A percentile compares a stretch with the other conserved stretches of the same genome.
Conservation (phyloP, 2,888 invertebrate species). For the Ellobium chinense region DNA sequence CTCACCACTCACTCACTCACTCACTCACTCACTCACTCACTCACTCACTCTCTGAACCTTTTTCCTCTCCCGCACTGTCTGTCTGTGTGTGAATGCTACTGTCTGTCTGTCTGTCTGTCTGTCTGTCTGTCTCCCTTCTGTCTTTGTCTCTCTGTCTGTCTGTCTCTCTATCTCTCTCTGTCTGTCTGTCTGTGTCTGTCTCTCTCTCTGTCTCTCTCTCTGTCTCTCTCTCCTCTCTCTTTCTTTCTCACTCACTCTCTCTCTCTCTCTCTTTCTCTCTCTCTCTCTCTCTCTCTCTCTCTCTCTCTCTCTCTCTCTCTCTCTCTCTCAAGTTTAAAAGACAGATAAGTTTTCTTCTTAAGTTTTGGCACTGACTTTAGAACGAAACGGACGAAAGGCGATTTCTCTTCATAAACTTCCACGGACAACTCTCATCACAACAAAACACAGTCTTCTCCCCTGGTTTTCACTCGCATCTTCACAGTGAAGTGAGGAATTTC, state of each 20-base stretch:
- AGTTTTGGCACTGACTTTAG: too few relatives aligned
- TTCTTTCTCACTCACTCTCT: neutral
- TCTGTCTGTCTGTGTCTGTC: constrained; percentile 28
- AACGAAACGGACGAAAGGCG: too few relatives aligned
- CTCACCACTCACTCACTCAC: neutral
- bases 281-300: neutral
- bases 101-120: constrained; percentile 23
- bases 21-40: neutral
- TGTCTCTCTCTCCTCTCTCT: neutral
- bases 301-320: neutral
- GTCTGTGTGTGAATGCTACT: neutral
- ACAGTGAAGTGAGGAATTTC: too few relatives aligned
- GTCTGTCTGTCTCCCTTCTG: neutral
- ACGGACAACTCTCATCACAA: too few relatives aligned
- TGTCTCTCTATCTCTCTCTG: constrained; percentile 1
- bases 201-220: constrained; percentile 25
- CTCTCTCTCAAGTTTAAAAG: too few relatives aligned
- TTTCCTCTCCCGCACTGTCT: neutral
- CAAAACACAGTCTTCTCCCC: too few relatives aligned
- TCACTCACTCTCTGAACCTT: neutral
- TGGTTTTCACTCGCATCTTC: too few relatives aligned
- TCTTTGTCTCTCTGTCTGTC: neutral
- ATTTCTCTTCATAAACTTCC: too few relatives aligned
- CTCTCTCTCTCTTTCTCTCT: neutral
- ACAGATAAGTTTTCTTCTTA: too few relatives aligned